phyloP scores from a whole-genome alignment of 2,113 vertebrate genomes.

The Coptodon bakossiorum region DNA sequence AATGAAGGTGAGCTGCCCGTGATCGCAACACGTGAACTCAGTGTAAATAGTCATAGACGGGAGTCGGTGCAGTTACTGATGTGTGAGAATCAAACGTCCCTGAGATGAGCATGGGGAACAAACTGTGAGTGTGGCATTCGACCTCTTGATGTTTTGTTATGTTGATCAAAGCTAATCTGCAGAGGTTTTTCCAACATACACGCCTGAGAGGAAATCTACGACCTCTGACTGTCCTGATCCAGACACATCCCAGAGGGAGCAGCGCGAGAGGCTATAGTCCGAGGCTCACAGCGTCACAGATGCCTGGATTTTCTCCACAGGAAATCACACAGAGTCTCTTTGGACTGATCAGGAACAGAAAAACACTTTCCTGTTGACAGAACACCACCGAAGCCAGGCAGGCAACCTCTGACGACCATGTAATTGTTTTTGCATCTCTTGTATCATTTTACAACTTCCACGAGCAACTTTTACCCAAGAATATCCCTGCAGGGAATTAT shows the following conservation, averaged over 20 bases:
- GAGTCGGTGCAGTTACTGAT: not conserved
- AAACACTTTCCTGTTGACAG: constrained; percentile 53
- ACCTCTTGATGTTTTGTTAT: constrained; percentile 23
- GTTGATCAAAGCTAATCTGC: constrained; percentile 53
- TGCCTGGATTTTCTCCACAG: constrained; percentile 65
- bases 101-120: not conserved
- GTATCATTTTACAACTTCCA: not conserved
- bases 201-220: constrained; percentile 50
- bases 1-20: not conserved
- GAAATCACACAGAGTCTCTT: constrained; percentile 61
- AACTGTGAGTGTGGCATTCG: constrained; percentile 23
- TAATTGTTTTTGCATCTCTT: not conserved
- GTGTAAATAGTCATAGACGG: not conserved
- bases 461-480: not conserved
- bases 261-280: not conserved
- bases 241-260: constrained; percentile 55
- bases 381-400: not conserved
- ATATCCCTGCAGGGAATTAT: not conserved
- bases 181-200: constrained; percentile 13
- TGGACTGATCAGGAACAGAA: constrained; percentile 47
- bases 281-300: constrained; percentile 38
- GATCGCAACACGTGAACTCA: not conserved
- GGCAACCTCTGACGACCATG: not conserved
- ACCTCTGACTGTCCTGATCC: constrained; percentile 60
- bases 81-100: not conserved